Evolutionary conservation across 1,140 invertebrate species (phyloP).

Genomic region (Drosophila sulfurigaster): DNA sequence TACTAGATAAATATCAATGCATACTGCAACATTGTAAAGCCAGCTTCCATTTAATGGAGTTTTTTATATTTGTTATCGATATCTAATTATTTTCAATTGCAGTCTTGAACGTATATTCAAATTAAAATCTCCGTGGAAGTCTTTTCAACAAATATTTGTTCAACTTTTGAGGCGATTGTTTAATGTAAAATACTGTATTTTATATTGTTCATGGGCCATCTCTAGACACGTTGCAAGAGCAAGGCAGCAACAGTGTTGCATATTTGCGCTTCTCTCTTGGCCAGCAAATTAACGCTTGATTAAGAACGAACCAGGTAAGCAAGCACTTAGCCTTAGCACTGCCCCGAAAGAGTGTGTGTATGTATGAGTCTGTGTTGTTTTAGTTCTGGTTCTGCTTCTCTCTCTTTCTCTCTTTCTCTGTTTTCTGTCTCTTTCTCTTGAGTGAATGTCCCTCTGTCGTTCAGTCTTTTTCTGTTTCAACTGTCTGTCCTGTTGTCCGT

Average conservation of each 20-base stretch:
- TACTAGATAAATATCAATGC: too few species aligned
- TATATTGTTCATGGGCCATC: not conserved
- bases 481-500: not conserved
- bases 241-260: slow-evolving; percentile 43
- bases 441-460: slow-evolving; percentile 31
- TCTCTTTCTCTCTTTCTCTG: not conserved
- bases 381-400: slow-evolving; percentile 25
- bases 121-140: too few species aligned
- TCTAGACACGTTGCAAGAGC: not conserved
- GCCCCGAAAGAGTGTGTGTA: not conserved
- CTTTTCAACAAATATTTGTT: too few species aligned
- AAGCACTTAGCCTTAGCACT: slow-evolving; percentile 41
- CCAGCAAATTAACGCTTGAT: slow-evolving; percentile 73
- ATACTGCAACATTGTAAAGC: too few species aligned
- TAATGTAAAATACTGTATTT: too few species aligned
- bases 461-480: not conserved
- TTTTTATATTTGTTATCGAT: too few species aligned
- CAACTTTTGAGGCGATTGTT: too few species aligned
- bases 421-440: not conserved
- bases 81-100: too few species aligned
- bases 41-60: too few species aligned
- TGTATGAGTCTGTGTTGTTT: slow-evolving; percentile 14
- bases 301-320: slow-evolving; percentile 51
- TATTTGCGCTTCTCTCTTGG: slow-evolving; percentile 63
- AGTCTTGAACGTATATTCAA: too few species aligned